Base-by-base conservation (phyloP, 2,888 invertebrate genomes). In the Nasonia oneida region DNA sequence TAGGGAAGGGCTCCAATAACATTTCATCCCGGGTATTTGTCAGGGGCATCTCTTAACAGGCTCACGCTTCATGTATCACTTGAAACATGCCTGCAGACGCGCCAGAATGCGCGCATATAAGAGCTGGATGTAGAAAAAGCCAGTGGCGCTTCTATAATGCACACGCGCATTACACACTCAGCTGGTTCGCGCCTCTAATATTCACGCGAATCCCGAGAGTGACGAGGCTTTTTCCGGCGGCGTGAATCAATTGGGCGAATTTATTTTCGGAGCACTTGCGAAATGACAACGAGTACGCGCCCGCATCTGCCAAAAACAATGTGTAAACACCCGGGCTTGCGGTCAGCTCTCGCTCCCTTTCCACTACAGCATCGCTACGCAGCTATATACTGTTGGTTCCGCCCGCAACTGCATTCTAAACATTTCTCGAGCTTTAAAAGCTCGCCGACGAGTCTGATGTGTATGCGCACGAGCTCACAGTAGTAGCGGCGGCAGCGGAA, bases 1-100 rank as follows among this genome's bases (percentile, higher is more conserved):
- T 8, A 8, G 47, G 57, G 18, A 0, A 3, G 77, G 53, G 64
- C 23, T 81, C 75, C 83, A 73, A 86, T 77, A 81, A 83, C 81
- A 77, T 77, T 83, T 81, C 76, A 83, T 86, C 81, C 71, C 23
- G 50, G 61, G 53, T 67, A 86, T 84, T 81, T 86, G 77, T 81
- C 81, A 81, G 37, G n/a, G 29, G 77, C 53, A 77, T 84, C 83
- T 77, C 73, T 78, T 84, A 83, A 81, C 81, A 81, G 81, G 81
- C 73, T 84, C 67, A 67, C 71, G 77, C 77, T 74, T 83, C 83
- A 74, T 64, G 86, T 81, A 78, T 86, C 81, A 81, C 77, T 80
- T 83, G 82, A 79, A 75, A 75, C 37, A 82, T 79, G 61, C 1
- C 29, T 29, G 71, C 57, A n/a, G 23, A 3, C 29, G 42, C 64